Evolutionary conservation across 2,797 vertebrate genomes (phyloP), one percentile per base, ranked within the genome.

Genomic region (Arrhamphus sclerolepis): DNA sequence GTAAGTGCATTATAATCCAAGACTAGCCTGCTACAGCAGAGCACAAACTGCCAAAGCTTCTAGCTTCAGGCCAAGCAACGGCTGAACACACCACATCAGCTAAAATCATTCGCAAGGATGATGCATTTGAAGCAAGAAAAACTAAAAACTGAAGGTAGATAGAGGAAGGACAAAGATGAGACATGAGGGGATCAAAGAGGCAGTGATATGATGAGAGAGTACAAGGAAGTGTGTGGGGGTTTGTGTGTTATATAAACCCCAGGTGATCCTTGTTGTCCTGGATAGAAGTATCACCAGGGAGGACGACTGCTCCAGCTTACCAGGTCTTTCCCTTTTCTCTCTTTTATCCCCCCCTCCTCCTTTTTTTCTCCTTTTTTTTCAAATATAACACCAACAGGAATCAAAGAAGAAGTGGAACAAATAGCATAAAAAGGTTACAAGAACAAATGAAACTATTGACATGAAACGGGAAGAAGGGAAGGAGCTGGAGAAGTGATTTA

Each of bases 261-360:
- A 90, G 83, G 88, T 93, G 62, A 92, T 87, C 46, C 60, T 21
- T 81, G 94, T 95, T 72, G 93, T 95, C 48, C 93, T 94, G 77
- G 91, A 94, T 54, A 93, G 92, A 77, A 6, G 84, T 65, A 83
- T 93, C 11, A 93, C 94, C 67, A 76, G 80, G 18, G 85, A 21
- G 92, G 62, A 88, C 75, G 44, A 46, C 72, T 82, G 75, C 71
- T 79, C 56, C 71, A 75, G 70, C 81, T 85, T 77, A 75, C 78
- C 78, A 78, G 63, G 75, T 72, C 81, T 75, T 65, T 51, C 62
- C 47, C 79, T 60, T 66, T 49, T 72, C 69, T 55, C 62, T 63
- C 29, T 52, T 38, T 48, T 42, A 26, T 10, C 38, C 34, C 9
- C 40, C 48, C 44, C 40, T 26, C 24, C 46, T 58, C 17, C n/a